These are phyloP conservation scores for Delphinus delphis DNA, from an alignment of 2,113 vertebrate species.

Conservation along the genomic window DNA sequence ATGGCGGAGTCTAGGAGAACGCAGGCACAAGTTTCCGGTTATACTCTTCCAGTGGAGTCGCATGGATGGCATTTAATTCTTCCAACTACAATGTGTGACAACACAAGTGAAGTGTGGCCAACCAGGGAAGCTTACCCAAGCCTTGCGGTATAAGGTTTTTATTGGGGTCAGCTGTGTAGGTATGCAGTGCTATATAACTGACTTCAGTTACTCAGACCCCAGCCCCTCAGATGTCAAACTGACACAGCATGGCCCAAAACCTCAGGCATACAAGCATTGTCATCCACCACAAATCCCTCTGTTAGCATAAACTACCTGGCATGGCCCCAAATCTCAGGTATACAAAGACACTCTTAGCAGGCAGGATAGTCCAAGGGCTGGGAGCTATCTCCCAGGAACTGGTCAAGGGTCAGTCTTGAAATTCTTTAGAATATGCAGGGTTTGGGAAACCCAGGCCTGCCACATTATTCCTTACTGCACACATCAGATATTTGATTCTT, in stretches of 20 bases:
- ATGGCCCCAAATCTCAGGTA: neutral
- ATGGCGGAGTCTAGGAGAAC: neutral
- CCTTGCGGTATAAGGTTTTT: neutral
- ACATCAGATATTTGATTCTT: neutral
- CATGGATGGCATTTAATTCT: neutral
- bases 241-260: accelerated
- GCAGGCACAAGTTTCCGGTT: neutral
- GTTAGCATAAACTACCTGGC: neutral
- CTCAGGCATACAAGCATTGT: neutral
- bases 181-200: too few species aligned
- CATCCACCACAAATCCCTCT: too few species aligned
- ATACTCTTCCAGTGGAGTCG: accelerated
- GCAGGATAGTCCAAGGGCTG: neutral
- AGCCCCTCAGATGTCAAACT: neutral
- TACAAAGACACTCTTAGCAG: neutral
- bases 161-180: accelerated
- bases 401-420: neutral
- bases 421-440: neutral
- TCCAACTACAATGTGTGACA: too few species aligned
- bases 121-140: neutral
- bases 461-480: too few species aligned
- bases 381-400: neutral
- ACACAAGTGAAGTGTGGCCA: accelerated
- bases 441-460: neutral
- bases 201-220: too few species aligned